Evolutionary conservation across 2,797 vertebrate species (phyloP).

Genomic region (Oryzias sinensis): DNA sequence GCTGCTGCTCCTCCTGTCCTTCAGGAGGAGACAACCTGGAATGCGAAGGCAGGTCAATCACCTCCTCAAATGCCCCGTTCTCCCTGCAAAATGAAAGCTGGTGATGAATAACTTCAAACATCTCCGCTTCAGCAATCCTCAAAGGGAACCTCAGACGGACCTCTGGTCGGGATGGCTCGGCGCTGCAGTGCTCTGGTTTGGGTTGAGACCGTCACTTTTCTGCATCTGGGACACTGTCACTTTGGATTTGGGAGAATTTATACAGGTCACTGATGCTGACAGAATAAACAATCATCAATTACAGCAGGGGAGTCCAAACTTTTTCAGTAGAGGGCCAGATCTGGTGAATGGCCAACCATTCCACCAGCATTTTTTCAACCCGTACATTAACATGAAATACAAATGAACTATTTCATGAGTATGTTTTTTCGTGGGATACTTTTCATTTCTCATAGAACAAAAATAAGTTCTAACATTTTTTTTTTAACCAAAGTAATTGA

Average conservation of each 20-base stretch:
- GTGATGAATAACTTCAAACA: background rate
- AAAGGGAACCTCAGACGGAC: slow-evolving; percentile 52
- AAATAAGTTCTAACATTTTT: too few relatives aligned
- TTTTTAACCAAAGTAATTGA: too few relatives aligned
- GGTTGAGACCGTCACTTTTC: slow-evolving; percentile 59
- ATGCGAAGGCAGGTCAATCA: slow-evolving; percentile 85
- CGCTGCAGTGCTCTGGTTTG: slow-evolving; percentile 22
- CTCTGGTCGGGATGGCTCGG: slow-evolving; percentile 70
- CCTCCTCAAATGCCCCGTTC: slow-evolving; percentile 93
- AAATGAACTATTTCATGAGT: too few relatives aligned
- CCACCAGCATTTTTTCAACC: too few relatives aligned
- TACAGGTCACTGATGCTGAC: slow-evolving; percentile 27
- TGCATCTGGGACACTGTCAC: slow-evolving; percentile 34
- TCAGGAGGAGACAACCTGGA: slow-evolving; percentile 85
- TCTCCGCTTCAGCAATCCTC: background rate
- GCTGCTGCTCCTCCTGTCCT: slow-evolving; percentile 73
- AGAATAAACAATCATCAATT: slow-evolving; percentile 11
- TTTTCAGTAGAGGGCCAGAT: too few relatives aligned
- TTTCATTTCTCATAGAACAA: too few relatives aligned
- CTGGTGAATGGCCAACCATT: too few relatives aligned
- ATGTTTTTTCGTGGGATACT: too few relatives aligned
- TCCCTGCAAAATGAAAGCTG: slow-evolving; percentile 66
- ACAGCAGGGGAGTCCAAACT: too few relatives aligned
- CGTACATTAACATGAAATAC: too few relatives aligned
- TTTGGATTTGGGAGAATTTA: slow-evolving; percentile 56